phyloP scores from a whole-genome alignment of 2,888 invertebrate species.

The Cosmia pyralina region DNA sequence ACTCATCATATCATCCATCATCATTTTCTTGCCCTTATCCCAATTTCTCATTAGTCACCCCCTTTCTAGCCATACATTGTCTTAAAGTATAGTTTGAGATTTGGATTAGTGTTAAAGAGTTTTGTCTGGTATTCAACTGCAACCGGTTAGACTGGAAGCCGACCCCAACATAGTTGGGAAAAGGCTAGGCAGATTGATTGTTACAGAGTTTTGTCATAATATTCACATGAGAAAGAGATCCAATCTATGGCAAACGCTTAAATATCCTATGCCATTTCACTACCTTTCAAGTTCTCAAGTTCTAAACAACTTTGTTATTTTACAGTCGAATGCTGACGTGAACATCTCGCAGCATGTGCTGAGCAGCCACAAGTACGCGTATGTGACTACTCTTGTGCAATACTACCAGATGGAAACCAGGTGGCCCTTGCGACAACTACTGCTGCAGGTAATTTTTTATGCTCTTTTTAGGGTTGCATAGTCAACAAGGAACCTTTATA shows the following conservation, averaged over 20 bases:
- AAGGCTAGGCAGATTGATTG: no score
- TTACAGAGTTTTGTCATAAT: neutral
- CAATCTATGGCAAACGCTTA: neutral
- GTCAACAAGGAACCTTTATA: no score
- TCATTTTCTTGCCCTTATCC: neutral
- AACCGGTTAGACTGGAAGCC: no score
- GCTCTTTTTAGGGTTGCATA: neutral
- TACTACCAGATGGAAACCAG: slow-evolving; percentile 99
- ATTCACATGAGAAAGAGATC: no score
- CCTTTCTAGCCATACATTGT: neutral
- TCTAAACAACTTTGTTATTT: neutral
- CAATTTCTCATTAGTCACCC: no score
- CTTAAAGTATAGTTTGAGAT: neutral
- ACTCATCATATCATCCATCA: no score
- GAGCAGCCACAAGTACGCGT: slow-evolving; percentile 95
- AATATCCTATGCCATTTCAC: neutral
- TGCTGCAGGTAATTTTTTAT: slow-evolving; percentile 89
- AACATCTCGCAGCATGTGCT: slow-evolving; percentile 96
- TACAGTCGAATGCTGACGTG: slow-evolving; percentile 97
- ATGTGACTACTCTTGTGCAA: slow-evolving; percentile 95
- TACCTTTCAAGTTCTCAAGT: neutral
- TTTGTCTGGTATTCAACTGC: no score
- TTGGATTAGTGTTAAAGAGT: neutral
- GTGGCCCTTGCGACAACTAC: slow-evolving; percentile 95
- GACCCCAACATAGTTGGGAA: no score